These are phyloP conservation scores for Notoglanidium macrostoma DNA, from an alignment of 2,797 vertebrate genomes.

Conservation along the genomic window DNA sequence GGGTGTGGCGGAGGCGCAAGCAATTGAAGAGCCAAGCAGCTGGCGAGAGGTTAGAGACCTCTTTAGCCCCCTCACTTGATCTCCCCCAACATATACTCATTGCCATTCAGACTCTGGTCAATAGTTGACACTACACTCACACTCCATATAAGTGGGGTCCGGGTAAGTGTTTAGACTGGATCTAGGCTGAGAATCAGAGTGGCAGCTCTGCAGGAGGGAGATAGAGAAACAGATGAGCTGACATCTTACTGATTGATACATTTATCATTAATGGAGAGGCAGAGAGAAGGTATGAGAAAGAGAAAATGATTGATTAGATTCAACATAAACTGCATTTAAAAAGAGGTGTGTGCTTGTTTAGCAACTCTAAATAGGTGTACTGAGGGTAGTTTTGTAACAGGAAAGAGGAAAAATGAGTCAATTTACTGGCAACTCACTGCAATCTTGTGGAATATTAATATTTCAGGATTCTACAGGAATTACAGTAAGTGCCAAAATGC, in stretches of 20 bases:
- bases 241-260: conserved; percentile 55
- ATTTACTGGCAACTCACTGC: conserved; percentile 25
- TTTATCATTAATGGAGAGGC: conserved; percentile 34
- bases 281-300: conserved; percentile 4
- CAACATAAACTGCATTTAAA: conserved; percentile 19
- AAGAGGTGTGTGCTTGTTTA: background rate
- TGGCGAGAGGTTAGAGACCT: conserved; percentile 58
- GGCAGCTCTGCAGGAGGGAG: conserved; percentile 47
- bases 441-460: conserved; percentile 34
- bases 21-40: conserved; percentile 55
- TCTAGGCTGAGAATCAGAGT: conserved; percentile 42
- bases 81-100: conserved; percentile 36
- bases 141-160: conserved; percentile 46
- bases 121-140: conserved; percentile 56
- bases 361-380: background rate
- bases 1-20: conserved; percentile 49
- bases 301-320: conserved; percentile 7
- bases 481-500: conserved; percentile 32
- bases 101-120: conserved; percentile 53
- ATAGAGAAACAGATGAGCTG: conserved; percentile 39
- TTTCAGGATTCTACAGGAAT: conserved; percentile 36
- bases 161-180: conserved; percentile 40
- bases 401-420: conserved; percentile 19
- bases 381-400: background rate
- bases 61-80: conserved; percentile 38